Evolutionary conservation across 2,888 invertebrate genomes (phyloP).

Genomic region (Patella caerulea): DNA sequence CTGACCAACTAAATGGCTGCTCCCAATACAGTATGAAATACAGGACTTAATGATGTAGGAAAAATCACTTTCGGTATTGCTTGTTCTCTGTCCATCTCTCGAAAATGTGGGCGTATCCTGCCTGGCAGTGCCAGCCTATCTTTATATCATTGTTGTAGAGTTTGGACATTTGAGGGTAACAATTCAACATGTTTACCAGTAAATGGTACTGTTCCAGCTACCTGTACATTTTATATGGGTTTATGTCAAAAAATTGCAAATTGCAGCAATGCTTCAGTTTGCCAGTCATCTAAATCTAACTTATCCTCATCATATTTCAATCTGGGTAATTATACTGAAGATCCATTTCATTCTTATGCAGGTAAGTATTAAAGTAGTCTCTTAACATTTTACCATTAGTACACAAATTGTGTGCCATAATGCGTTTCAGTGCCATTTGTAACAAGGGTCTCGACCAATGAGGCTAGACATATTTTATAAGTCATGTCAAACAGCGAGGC

Average conservation of each 20-base stretch:
- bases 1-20: too few species aligned
- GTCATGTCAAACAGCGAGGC: too few species aligned
- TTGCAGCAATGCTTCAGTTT: neutral
- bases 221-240: neutral
- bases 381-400: neutral
- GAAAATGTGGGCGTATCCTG: too few species aligned
- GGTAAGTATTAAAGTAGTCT: neutral
- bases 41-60: too few species aligned
- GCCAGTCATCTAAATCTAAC: neutral
- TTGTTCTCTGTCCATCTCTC: too few species aligned
- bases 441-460: too few species aligned
- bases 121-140: too few species aligned
- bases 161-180: conserved; percentile 3
- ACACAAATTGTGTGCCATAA: too few species aligned
- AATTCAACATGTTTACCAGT: neutral
- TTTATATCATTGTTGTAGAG: neutral
- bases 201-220: neutral
- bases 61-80: too few species aligned
- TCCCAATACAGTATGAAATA: too few species aligned
- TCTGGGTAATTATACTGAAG: neutral
- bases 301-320: neutral
- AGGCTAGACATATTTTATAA: too few species aligned
- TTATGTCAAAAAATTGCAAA: neutral
- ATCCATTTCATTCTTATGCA: neutral
- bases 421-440: too few species aligned